Evolutionary conservation across 2,113 vertebrate genomes (phyloP), one percentile per base, ranked within the genome.

Genomic region (Cyanoramphus novaezelandiae): DNA sequence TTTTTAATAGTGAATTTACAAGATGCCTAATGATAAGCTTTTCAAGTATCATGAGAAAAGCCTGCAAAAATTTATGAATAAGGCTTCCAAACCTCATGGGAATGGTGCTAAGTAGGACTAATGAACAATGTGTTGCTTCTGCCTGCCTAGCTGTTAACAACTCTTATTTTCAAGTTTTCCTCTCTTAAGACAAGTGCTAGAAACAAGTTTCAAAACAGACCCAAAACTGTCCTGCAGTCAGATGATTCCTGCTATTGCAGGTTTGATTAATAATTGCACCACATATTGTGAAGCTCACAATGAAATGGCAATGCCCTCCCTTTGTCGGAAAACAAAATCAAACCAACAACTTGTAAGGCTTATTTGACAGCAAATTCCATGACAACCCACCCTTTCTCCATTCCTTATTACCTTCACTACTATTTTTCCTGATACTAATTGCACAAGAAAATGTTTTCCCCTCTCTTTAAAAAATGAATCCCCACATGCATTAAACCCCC

Each of bases 171-270:
- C 39, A 88, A 86, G 39, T 78, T 77, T 91, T 86, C 74, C 80
- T 80, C 88, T 79, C 85, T 70, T 68, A 83, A 84, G 83, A 92
- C 69, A 94, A 95, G 37, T 37, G 81, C 60, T 76, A 79, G 77
- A 92, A 93, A 72, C 62, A 74, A 74, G 37, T 83, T 95, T 81
- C 80, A 80, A 91, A 63, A 9, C 85, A 92, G 90, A 90, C 67
- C n/a, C 47, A 86, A 62, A 88, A 82, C 86, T 90, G 41, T 77
- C 72, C 39, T 28, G 11, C 17, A 79, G 86, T 62, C 69, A 62
- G 62, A 91, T 2, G 8, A 91, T 55, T 90, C 12, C 28, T 72
- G 33, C 72, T 91, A 20, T n/a, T 2, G 3, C 21, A 35, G 35
- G 50, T 43, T 65, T 96, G 63, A 92, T 88, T 81, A 92, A 84